phyloP scores from a whole-genome alignment of 1,140 invertebrate genomes.

The Lepidurus packardi region DNA sequence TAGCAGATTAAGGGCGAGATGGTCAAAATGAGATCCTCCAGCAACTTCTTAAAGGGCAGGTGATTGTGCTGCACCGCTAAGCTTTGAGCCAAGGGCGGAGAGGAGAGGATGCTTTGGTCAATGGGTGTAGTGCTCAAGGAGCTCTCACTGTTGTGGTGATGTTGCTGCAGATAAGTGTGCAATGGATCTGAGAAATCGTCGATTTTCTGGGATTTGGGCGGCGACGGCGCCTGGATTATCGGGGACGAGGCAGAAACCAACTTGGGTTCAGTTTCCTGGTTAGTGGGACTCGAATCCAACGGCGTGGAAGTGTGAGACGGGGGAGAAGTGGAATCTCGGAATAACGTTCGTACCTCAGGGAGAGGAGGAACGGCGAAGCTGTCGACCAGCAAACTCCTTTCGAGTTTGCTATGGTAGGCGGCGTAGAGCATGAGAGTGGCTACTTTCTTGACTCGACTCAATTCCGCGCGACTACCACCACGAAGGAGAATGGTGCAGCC shows the following conservation, averaged over 20 bases:
- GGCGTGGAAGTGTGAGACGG: background rate
- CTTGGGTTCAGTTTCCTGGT: background rate
- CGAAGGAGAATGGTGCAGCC: conserved; percentile 84
- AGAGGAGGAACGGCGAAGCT: conserved; percentile 58
- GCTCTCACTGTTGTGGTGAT: conserved; percentile 22
- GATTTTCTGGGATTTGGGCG: conserved; percentile 49
- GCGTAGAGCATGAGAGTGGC: conserved; percentile 74
- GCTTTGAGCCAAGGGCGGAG: conserved; percentile 22
- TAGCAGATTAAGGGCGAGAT: conserved; percentile 63
- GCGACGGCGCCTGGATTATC: background rate
- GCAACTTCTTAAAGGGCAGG: conserved; percentile 28
- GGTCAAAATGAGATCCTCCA: conserved; percentile 70
- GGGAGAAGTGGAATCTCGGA: background rate
- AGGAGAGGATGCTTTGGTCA: conserved; percentile 29
- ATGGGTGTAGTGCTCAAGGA: conserved; percentile 29
- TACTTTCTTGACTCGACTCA: conserved; percentile 75
- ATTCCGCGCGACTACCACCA: conserved; percentile 67
- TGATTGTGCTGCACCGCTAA: conserved; percentile 24
- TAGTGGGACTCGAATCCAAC: background rate
- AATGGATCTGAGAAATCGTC: conserved; percentile 73
- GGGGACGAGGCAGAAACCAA: background rate
- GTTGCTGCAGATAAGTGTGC: conserved; percentile 55
- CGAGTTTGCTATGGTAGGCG: conserved; percentile 84
- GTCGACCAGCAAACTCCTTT: conserved; percentile 84
- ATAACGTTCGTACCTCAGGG: background rate